A percentile compares a stretch with the other conserved stretches of the same genome.
Conservation (phyloP, 2,888 invertebrate genomes). For the Mythimna loreyi region DNA sequence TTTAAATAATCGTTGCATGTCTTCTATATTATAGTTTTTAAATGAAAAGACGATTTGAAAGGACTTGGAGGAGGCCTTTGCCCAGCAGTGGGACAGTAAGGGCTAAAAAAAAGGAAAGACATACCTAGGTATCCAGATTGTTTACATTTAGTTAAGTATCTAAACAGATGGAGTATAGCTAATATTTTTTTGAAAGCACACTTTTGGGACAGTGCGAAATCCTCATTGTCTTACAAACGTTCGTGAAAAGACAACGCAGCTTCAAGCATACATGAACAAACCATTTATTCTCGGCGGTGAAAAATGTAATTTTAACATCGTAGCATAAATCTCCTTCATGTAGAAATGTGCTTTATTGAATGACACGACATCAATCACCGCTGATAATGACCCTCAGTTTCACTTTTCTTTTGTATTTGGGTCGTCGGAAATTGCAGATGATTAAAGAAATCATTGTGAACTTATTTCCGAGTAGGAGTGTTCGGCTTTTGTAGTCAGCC, state of each 20-base stretch:
- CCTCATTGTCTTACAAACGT: conserved; percentile 24
- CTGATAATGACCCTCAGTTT: conserved; percentile 75
- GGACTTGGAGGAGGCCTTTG: too few relatives aligned
- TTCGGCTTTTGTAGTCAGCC: conserved; percentile 61
- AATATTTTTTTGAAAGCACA: too few relatives aligned
- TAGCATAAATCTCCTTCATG: conserved; percentile 69
- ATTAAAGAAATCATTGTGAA: conserved; percentile 72
- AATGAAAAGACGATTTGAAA: too few relatives aligned
- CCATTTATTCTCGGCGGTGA: conserved; percentile 11
- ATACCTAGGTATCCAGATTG: too few relatives aligned
- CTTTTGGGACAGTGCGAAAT: conserved; percentile 40
- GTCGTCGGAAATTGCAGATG: conserved; percentile 68
- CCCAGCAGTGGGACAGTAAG: too few relatives aligned
- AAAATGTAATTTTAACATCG: conserved; percentile 34
- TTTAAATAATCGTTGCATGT: too few relatives aligned
- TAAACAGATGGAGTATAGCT: too few relatives aligned
- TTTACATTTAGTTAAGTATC: too few relatives aligned
- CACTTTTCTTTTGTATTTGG: conserved; percentile 77
- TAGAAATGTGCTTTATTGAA: conserved; percentile 70
- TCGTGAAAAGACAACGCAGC: conserved; percentile 14
- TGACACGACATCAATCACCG: conserved; percentile 75
- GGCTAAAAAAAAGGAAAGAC: too few relatives aligned
- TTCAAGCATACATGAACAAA: conserved; percentile 9
- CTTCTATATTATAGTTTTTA: too few relatives aligned
- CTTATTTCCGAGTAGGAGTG: conserved; percentile 74